Conservation (phyloP, 2,888 invertebrate species). For the Antheraea assamensis region DNA sequence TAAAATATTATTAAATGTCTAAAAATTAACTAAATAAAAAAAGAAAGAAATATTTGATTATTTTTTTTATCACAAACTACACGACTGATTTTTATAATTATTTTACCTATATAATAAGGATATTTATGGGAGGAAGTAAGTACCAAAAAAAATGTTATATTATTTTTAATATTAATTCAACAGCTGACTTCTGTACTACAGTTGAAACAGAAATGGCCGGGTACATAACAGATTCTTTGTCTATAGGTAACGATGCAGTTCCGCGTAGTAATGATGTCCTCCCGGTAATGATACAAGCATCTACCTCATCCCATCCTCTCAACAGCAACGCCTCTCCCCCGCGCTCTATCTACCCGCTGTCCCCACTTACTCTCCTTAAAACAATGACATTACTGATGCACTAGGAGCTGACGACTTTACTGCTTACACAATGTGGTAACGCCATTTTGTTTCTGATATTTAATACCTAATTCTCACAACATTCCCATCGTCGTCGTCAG, state of each 20-base stretch:
- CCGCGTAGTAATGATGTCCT: slow-evolving; percentile 72
- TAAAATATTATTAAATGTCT: background rate
- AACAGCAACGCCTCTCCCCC: slow-evolving; percentile 22
- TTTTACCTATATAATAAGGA: too few species aligned
- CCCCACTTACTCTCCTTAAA: slow-evolving; percentile 31
- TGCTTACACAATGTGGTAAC: background rate
- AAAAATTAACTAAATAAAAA: too few species aligned
- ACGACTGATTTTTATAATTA: too few species aligned
- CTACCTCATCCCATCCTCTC: background rate
- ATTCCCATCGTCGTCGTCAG: too few species aligned
- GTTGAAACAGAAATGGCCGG: slow-evolving; percentile 58
- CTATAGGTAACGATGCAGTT: slow-evolving; percentile 70
- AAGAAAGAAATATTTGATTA: too few species aligned
- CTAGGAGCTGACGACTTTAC: background rate
- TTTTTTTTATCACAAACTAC: too few species aligned
- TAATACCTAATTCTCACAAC: background rate
- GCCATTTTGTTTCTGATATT: background rate
- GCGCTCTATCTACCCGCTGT: slow-evolving; percentile 13
- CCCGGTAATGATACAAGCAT: slow-evolving; percentile 59
- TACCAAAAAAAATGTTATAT: background rate
- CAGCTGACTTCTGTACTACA: slow-evolving; percentile 38
- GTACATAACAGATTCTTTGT: slow-evolving; percentile 69
- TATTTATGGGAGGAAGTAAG: background rate
- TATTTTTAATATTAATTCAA: slow-evolving; percentile 2
- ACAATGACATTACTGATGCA: slow-evolving; percentile 59